These are phyloP conservation scores for Papilio elwesi DNA, from an alignment of 2,888 invertebrate genomes.

Conservation along the genomic window DNA sequence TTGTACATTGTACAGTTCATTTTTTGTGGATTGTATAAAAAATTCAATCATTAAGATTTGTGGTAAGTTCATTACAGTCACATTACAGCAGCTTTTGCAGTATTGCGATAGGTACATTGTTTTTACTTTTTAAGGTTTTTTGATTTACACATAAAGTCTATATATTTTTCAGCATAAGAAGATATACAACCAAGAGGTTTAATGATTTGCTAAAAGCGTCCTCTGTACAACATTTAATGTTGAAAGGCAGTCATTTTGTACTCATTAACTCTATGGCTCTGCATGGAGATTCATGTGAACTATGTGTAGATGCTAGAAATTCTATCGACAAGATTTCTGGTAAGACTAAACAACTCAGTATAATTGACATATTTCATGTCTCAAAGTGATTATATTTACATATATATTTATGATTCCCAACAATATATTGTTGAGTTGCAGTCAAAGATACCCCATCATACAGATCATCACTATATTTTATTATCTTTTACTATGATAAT, in stretches of 20 bases:
- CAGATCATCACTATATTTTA: too few species aligned
- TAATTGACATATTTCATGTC: background rate
- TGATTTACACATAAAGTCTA: background rate
- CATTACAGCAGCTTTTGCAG: background rate
- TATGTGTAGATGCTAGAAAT: conserved; percentile 91
- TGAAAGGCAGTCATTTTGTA: conserved; percentile 92
- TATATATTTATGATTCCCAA: too few species aligned
- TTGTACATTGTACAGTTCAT: background rate
- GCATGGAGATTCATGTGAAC: conserved; percentile 95
- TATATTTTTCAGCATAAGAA: conserved; percentile 65
- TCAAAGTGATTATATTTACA: too few species aligned
- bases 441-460: too few species aligned
- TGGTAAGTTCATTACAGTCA: background rate
- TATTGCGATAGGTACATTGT: background rate
- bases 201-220: conserved; percentile 88
- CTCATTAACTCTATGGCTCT: conserved; percentile 98
- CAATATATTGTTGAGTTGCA: too few species aligned
- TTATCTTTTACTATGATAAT: too few species aligned
- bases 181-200: conserved; percentile 88
- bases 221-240: conserved; percentile 88
- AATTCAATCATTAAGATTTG: background rate
- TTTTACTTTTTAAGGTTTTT: too few species aligned
- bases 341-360: conserved; percentile 56
- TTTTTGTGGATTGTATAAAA: background rate
- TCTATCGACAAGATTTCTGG: conserved; percentile 86